Evolutionary conservation across 2,113 vertebrate genomes (phyloP).

Genomic region (Lycaon pictus): DNA sequence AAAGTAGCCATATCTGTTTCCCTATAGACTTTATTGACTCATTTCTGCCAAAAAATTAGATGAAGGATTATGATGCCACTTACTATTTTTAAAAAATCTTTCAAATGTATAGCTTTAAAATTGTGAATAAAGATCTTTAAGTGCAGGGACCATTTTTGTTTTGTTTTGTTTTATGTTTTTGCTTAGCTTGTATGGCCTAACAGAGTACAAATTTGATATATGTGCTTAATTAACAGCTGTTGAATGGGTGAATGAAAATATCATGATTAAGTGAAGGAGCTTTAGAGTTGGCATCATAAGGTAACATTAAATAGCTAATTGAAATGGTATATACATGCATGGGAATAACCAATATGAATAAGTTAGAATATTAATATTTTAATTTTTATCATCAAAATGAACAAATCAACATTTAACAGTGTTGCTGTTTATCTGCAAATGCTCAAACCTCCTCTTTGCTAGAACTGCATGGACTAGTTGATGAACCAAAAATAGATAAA

Average conservation of each 20-base stretch:
- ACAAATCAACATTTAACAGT: not conserved
- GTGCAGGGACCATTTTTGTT: not conserved
- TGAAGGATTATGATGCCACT: not conserved
- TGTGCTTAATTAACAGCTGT: not conserved
- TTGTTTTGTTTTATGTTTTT: not conserved
- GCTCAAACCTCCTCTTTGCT: not conserved
- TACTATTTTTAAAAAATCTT: not conserved
- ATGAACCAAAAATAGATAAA: not conserved
- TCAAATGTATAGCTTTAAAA: not conserved
- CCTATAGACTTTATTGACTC: not conserved
- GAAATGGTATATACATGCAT: not conserved
- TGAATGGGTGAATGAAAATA: not conserved
- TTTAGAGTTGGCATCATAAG: not conserved
- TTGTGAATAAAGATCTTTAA: not conserved
- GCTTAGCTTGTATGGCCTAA: not conserved
- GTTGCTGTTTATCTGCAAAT: not conserved
- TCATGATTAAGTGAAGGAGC: constrained; percentile 13
- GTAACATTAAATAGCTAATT: not conserved
- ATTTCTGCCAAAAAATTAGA: constrained; percentile 1
- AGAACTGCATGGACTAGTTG: not conserved
- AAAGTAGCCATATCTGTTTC: not conserved
- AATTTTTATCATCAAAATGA: not conserved
- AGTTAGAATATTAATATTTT: not conserved
- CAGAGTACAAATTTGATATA: not conserved
- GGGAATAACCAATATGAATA: not conserved